phyloP scores from a whole-genome alignment of 1,140 invertebrate species.

The Cyrtorhinus lividipennis region DNA sequence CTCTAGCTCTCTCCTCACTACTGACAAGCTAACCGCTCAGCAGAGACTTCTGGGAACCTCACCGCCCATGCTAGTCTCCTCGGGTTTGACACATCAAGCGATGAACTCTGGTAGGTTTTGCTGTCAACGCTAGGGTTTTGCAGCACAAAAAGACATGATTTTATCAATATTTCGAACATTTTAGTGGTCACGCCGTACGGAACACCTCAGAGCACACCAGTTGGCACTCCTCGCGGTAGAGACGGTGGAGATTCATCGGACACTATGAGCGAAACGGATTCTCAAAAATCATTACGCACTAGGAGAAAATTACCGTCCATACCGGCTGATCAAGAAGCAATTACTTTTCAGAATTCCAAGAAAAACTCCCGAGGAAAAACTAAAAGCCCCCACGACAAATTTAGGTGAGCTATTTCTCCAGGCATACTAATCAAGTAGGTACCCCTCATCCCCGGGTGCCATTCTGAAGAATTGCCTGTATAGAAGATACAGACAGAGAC shows the following conservation, averaged over 20 bases:
- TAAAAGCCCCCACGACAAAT: slow-evolving; percentile 24
- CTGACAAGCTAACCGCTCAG: slow-evolving; percentile 16
- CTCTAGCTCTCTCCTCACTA: slow-evolving; percentile 1
- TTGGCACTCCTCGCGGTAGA: slow-evolving; percentile 31
- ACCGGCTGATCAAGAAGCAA: slow-evolving; percentile 41
- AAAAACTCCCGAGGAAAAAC: slow-evolving; percentile 26
- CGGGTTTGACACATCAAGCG: slow-evolving; percentile 7
- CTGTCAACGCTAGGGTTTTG: too few relatives aligned
- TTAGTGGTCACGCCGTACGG: slow-evolving; percentile 27
- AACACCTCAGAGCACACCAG: slow-evolving; percentile 32
- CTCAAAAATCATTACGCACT: slow-evolving; percentile 37
- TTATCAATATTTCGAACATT: neutral
- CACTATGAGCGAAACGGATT: slow-evolving; percentile 38
- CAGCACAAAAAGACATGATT: too few relatives aligned
- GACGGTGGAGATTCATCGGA: slow-evolving; percentile 36
- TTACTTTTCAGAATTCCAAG: slow-evolving; percentile 33
- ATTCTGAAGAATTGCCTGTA: too few relatives aligned
- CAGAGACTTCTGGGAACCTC: slow-evolving; percentile 10
- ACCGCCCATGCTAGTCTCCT: slow-evolving; percentile 17
- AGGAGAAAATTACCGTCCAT: slow-evolving; percentile 41
- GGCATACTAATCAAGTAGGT: too few relatives aligned
- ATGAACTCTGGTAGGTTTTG: slow-evolving; percentile 17
- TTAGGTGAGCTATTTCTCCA: too few relatives aligned
- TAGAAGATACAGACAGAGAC: slow-evolving; percentile 3
- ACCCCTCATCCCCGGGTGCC: too few relatives aligned